phyloP scores from a whole-genome alignment of 2,113 vertebrate genomes.

The Mystacornis crossleyi region DNA sequence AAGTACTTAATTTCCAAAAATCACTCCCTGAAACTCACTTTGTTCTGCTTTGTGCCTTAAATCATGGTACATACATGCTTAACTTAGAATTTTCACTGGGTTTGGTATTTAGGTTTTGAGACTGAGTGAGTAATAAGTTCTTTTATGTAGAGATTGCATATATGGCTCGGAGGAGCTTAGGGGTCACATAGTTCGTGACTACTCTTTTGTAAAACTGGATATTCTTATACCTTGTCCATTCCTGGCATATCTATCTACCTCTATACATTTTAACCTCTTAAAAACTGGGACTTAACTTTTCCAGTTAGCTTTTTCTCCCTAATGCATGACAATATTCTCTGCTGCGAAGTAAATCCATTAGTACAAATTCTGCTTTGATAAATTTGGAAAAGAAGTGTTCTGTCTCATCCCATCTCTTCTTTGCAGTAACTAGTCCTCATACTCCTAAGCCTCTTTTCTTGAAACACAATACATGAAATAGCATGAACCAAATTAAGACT shows the following conservation, averaged over 20 bases:
- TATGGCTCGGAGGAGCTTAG: neutral
- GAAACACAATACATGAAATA: neutral
- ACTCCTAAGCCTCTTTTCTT: neutral
- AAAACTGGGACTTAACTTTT: neutral
- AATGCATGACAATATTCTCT: neutral
- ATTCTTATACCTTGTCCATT: neutral
- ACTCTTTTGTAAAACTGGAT: neutral
- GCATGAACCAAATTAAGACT: neutral
- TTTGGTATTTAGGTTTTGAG: slow-evolving; percentile 28
- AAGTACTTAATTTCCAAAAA: neutral
- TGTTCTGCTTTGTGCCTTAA: neutral
- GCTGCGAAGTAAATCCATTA: neutral
- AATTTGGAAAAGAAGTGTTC: neutral
- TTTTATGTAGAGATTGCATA: slow-evolving; percentile 5
- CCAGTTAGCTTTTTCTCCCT: neutral
- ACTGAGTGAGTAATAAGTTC: neutral
- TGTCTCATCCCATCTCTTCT: neutral
- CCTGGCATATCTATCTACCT: neutral
- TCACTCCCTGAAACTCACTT: neutral
- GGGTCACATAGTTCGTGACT: neutral
- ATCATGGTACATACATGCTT: neutral
- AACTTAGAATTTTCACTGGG: neutral
- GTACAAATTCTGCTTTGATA: neutral
- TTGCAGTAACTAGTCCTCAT: neutral
- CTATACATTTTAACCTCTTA: neutral